phyloP scores from a whole-genome alignment of 2,888 invertebrate species.

The Drosophila gaucha region DNA sequence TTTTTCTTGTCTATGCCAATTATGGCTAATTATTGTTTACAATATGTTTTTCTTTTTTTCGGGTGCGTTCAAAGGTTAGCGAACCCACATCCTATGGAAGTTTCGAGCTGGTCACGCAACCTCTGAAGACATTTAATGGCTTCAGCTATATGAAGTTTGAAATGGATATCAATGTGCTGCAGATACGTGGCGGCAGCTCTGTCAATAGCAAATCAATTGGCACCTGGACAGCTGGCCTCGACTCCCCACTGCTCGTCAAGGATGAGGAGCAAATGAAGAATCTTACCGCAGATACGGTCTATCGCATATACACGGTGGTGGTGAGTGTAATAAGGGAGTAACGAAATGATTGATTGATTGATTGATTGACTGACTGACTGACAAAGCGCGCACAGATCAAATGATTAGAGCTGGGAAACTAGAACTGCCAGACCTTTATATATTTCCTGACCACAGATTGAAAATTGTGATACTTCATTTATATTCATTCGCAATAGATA shows the following conservation, averaged over 20 bases:
- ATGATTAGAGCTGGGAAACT: too few relatives aligned
- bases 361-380: neutral
- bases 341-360: neutral
- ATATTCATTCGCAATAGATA: too few relatives aligned
- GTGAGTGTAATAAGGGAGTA: conserved; percentile 85
- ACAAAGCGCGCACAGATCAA: neutral
- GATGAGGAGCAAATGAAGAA: conserved; percentile 89
- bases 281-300: conserved; percentile 92
- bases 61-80: conserved; percentile 84
- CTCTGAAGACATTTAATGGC: conserved; percentile 87
- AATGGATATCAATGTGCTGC: conserved; percentile 89
- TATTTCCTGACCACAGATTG: too few relatives aligned
- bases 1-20: conserved; percentile 27
- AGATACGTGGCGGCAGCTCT: conserved; percentile 90
- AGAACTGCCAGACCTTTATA: too few relatives aligned
- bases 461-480: too few relatives aligned
- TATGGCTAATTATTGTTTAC: conserved; percentile 51
- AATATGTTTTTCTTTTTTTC: conserved; percentile 4
- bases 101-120: conserved; percentile 87
- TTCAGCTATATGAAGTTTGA: conserved; percentile 91
- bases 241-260: conserved; percentile 88
- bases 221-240: conserved; percentile 91
- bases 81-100: conserved; percentile 90
- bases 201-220: conserved; percentile 90
- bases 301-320: conserved; percentile 93